Conservation (phyloP, 2,888 invertebrate genomes). For the Leucophenga maculata region DNA sequence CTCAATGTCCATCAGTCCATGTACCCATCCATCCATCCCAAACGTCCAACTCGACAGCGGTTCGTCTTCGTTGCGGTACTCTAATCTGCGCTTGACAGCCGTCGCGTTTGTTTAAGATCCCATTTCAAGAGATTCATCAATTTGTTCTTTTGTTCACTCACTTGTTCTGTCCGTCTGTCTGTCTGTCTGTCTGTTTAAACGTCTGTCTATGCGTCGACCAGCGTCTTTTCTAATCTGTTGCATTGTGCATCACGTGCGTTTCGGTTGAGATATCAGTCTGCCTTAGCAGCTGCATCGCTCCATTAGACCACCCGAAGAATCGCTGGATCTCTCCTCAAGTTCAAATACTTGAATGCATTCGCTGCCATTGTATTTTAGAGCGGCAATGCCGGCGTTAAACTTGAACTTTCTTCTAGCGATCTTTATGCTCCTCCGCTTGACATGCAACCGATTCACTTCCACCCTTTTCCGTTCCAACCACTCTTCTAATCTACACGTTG, state of each 20-base stretch:
- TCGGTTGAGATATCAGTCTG: neutral
- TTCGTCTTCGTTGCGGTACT: too few species aligned
- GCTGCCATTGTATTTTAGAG: neutral
- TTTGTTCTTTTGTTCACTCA: slow-evolving; percentile 20
- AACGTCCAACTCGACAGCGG: too few species aligned
- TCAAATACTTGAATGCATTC: too few species aligned
- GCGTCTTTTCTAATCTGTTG: slow-evolving; percentile 4
- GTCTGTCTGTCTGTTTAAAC: neutral
- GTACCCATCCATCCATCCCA: too few species aligned
- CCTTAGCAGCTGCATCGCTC: neutral
- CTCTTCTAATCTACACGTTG: neutral
- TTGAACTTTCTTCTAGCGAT: slow-evolving; percentile 1
- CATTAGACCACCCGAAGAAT: slow-evolving; percentile 8
- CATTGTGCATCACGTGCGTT: slow-evolving; percentile 17
- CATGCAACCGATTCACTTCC: neutral
- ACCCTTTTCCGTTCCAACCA: neutral
- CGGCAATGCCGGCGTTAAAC: slow-evolving; percentile 4
- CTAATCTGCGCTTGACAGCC: too few species aligned
- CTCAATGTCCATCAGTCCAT: too few species aligned
- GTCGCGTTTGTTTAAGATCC: slow-evolving; percentile 2
- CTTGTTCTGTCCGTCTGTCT: slow-evolving; percentile 10
- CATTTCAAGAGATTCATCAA: slow-evolving; percentile 23
- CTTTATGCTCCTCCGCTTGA: neutral
- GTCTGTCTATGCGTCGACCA: neutral
- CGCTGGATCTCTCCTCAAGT: too few species aligned